Evolutionary conservation across 2,888 invertebrate species (phyloP).

Genomic region (Drosophila pullipes): DNA sequence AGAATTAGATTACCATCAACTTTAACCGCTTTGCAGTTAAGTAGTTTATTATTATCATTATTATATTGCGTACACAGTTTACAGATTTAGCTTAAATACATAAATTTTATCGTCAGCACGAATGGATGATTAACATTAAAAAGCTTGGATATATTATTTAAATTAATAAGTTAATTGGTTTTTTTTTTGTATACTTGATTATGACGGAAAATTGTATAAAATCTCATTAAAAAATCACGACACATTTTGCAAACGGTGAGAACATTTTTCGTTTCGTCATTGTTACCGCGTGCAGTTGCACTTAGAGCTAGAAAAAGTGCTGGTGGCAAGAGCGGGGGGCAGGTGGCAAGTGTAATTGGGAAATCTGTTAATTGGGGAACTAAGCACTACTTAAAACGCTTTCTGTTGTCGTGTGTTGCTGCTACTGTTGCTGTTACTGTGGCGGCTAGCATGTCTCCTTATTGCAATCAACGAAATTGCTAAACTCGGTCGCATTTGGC

Average conservation of each 20-base stretch:
- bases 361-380: slow-evolving; percentile 41
- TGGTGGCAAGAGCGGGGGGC: slow-evolving; percentile 5
- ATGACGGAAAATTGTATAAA: slow-evolving; percentile 66
- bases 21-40: slow-evolving; percentile 44
- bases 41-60: slow-evolving; percentile 41
- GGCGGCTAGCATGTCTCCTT: slow-evolving; percentile 84
- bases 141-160: slow-evolving; percentile 35
- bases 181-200: slow-evolving; percentile 47
- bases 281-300: slow-evolving; percentile 26
- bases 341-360: slow-evolving; percentile 23
- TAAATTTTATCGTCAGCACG: slow-evolving; percentile 59
- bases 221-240: slow-evolving; percentile 77
- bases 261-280: slow-evolving; percentile 53
- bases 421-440: slow-evolving; percentile 21
- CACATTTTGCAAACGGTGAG: slow-evolving; percentile 58
- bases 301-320: slow-evolving; percentile 26
- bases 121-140: slow-evolving; percentile 55
- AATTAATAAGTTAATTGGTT: slow-evolving; percentile 77
- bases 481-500: slow-evolving; percentile 89
- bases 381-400: slow-evolving; percentile 34
- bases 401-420: slow-evolving; percentile 25
- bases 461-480: slow-evolving; percentile 86
- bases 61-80: slow-evolving; percentile 16
- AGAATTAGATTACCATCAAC: slow-evolving; percentile 10
- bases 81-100: slow-evolving; percentile 46